phyloP scores from a whole-genome alignment of 2,888 invertebrate species.

The Acanthoscelides obtectus region DNA sequence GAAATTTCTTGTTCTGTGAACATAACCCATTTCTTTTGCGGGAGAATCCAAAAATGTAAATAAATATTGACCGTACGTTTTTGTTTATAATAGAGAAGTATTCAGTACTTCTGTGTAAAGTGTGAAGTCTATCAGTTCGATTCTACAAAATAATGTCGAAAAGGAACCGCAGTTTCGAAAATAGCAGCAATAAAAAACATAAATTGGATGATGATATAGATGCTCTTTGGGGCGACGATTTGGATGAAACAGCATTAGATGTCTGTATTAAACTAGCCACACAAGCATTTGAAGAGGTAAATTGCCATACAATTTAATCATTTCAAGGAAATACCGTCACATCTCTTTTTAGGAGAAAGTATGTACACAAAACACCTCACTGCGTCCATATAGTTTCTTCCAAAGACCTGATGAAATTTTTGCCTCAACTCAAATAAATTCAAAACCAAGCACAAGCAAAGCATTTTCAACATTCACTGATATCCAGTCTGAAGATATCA shows the following conservation, averaged over 20 bases:
- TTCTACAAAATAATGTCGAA: conserved; percentile 21
- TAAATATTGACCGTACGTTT: too few species aligned
- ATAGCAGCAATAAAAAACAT: conserved; percentile 27
- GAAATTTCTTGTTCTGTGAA: too few species aligned
- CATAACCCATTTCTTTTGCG: not conserved
- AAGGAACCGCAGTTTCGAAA: conserved; percentile 17
- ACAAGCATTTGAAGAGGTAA: conserved; percentile 33
- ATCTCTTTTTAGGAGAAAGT: conserved; percentile 19
- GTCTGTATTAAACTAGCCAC: conserved; percentile 37
- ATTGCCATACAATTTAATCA: not conserved
- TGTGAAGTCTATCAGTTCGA: not conserved
- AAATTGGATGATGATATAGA: conserved; percentile 31
- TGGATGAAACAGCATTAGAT: conserved; percentile 37
- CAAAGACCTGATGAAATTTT: conserved; percentile 22
- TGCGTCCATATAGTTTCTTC: conserved; percentile 33
- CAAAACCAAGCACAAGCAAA: conserved; percentile 15
- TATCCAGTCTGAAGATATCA: conserved; percentile 22
- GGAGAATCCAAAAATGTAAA: not conserved
- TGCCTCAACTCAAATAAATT: conserved; percentile 21
- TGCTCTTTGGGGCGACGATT: conserved; percentile 38
- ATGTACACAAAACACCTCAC: conserved; percentile 22
- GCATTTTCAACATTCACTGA: conserved; percentile 7
- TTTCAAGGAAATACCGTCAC: not conserved
- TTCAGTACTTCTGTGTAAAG: too few species aligned
- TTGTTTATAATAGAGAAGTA: too few species aligned